A percentile compares a stretch with the other conserved stretches of the same genome.
phyloP scores from a whole-genome alignment of 2,888 invertebrate species.

The Clanis bilineata region DNA sequence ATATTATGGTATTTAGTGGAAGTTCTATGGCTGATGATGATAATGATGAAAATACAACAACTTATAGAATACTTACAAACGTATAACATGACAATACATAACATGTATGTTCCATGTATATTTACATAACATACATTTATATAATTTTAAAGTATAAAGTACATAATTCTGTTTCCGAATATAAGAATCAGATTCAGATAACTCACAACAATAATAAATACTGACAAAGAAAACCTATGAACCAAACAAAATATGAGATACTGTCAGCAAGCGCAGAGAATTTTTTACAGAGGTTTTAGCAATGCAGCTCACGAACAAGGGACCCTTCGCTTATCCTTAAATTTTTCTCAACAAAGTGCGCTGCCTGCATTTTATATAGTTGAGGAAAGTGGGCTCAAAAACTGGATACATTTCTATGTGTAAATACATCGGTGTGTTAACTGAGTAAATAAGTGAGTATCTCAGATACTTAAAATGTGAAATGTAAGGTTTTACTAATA shows the following conservation, averaged over 20 bases:
- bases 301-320: conserved; percentile 59
- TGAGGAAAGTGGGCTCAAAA: background rate
- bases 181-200: background rate
- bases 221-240: background rate
- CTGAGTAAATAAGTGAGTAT: too few species aligned
- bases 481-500: too few species aligned
- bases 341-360: conserved; percentile 54
- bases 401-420: background rate
- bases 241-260: conserved; percentile 11
- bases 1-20: background rate
- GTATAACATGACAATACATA: too few species aligned
- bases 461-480: too few species aligned
- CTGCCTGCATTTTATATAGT: conserved; percentile 61
- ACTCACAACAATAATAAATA: background rate
- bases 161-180: background rate
- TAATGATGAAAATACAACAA: too few species aligned
- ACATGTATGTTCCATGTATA: too few species aligned
- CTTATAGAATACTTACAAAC: too few species aligned
- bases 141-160: too few species aligned
- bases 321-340: conserved; percentile 50
- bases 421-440: too few species aligned
- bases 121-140: too few species aligned
- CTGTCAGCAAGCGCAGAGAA: conserved; percentile 44
- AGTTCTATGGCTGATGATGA: background rate
- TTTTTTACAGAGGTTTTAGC: conserved; percentile 61